Percentiles rank a stretch among this genome's conserved stretches.
Evolutionary conservation across 2,797 vertebrate genomes (phyloP).

Genomic region (Anableps anableps): DNA sequence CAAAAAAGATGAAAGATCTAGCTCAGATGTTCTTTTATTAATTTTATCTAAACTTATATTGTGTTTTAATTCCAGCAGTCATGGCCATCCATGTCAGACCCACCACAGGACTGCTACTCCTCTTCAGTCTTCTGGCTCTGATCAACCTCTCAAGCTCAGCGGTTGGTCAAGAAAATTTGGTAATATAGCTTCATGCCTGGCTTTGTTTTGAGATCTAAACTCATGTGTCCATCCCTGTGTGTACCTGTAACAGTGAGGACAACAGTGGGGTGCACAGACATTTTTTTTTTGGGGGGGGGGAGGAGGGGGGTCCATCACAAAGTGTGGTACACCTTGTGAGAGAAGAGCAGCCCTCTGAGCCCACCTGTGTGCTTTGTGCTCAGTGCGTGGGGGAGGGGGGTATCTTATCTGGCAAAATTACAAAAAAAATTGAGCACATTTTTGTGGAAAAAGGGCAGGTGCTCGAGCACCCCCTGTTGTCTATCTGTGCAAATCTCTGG

Average conservation of each 20-base stretch:
- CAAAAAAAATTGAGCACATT: too few relatives aligned
- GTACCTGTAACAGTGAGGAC: neutral
- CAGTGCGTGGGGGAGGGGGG: too few relatives aligned
- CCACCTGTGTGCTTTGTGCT: too few relatives aligned
- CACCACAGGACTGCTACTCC: neutral
- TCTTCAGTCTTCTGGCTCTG: neutral
- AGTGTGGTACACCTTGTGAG: too few relatives aligned
- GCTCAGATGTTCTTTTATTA: accelerated
- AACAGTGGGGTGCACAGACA: too few relatives aligned
- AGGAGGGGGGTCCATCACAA: too few relatives aligned
- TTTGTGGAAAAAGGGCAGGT: too few relatives aligned
- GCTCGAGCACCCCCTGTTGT: too few relatives aligned
- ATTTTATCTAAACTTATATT: neutral
- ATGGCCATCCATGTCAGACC: neutral
- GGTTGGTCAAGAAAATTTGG: neutral
- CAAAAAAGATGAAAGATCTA: neutral
- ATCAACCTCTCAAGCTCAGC: neutral
- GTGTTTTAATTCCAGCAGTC: neutral
- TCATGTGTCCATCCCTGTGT: neutral
- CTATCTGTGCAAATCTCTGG: too few relatives aligned
- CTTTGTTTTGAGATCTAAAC: neutral
- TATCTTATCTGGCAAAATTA: too few relatives aligned
- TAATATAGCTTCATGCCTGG: neutral
- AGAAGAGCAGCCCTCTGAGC: too few relatives aligned
- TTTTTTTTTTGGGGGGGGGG: too few relatives aligned